A percentile compares a stretch with the other conserved stretches of the same genome.
Evolutionary conservation across 1,140 invertebrate genomes (phyloP).

Genomic region (Coenobita brevimanus): DNA sequence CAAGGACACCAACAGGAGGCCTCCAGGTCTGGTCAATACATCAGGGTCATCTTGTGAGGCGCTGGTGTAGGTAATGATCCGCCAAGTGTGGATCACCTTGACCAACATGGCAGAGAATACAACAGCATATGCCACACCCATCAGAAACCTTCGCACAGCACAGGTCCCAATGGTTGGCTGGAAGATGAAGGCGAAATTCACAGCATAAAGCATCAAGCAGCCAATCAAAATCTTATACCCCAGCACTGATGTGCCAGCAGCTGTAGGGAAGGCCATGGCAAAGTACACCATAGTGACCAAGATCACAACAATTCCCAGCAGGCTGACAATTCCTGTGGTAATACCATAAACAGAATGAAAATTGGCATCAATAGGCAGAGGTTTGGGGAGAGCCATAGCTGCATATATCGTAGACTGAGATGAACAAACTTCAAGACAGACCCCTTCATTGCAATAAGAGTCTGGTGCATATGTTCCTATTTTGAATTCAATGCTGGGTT

Average conservation of each 20-base stretch:
- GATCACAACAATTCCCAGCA: slow-evolving; percentile 72
- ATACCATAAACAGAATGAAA: slow-evolving; percentile 74
- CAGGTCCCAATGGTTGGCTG: slow-evolving; percentile 74
- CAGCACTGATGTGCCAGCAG: slow-evolving; percentile 75
- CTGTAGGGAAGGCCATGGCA: slow-evolving; percentile 74
- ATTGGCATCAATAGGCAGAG: slow-evolving; percentile 71
- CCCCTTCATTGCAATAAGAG: slow-evolving; percentile 71
- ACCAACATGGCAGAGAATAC: slow-evolving; percentile 75
- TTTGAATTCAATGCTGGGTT: slow-evolving; percentile 64
- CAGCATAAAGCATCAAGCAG: slow-evolving; percentile 74
- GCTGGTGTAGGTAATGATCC: slow-evolving; percentile 41
- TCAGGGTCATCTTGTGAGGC: slow-evolving; percentile 27
- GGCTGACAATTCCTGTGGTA: slow-evolving; percentile 69
- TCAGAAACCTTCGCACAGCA: slow-evolving; percentile 74
- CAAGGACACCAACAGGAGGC: slow-evolving; percentile 72
- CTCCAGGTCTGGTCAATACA: slow-evolving; percentile 71
- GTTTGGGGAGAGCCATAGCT: slow-evolving; percentile 71
- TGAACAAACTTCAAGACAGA: slow-evolving; percentile 71
- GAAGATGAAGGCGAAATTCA: slow-evolving; percentile 76
- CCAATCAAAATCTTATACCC: slow-evolving; percentile 76
- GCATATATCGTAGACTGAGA: slow-evolving; percentile 71
- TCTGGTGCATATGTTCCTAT: slow-evolving; percentile 59
- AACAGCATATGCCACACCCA: slow-evolving; percentile 75
- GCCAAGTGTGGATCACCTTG: slow-evolving; percentile 75
- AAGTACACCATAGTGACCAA: slow-evolving; percentile 75